Percentiles rank a stretch among this genome's conserved stretches.
phyloP scores from a whole-genome alignment of 2,113 vertebrate species.

The Dipodomys merriami region DNA sequence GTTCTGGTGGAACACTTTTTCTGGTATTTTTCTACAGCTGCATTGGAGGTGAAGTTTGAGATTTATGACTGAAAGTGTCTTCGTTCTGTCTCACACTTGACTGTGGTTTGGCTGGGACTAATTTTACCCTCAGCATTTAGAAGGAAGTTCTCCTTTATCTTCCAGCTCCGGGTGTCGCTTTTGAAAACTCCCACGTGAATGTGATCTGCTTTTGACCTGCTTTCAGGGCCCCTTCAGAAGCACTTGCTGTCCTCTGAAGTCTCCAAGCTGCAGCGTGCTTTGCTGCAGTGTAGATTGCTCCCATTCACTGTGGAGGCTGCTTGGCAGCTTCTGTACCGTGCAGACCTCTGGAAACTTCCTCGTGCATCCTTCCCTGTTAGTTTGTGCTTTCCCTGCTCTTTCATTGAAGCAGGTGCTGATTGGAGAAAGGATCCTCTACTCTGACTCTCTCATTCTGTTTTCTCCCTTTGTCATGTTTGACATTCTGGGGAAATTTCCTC shows the following conservation, averaged over 20 bases:
- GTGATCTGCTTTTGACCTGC: neutral
- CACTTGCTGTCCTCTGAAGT: neutral
- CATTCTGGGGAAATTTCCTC: neutral
- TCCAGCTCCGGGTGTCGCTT: neutral
- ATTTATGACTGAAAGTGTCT: neutral
- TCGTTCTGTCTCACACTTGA: neutral
- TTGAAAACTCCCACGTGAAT: neutral
- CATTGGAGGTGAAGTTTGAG: neutral
- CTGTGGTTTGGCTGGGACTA: neutral
- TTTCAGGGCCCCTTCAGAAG: neutral
- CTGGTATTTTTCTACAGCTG: neutral
- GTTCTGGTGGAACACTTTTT: neutral
- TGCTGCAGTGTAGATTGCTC: neutral
- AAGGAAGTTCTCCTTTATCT: neutral
- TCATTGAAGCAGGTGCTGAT: neutral
- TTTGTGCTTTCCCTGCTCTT: neutral
- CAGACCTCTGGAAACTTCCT: neutral
- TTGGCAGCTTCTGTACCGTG: neutral
- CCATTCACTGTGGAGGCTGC: neutral
- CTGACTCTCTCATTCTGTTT: neutral
- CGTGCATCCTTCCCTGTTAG: neutral
- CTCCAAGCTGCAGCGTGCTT: neutral
- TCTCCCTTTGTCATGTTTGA: slow-evolving; percentile 41
- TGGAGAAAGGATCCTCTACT: neutral
- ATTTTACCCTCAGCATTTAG: neutral